Percentiles rank a stretch among this genome's conserved stretches.
phyloP scores from a whole-genome alignment of 2,888 invertebrate species.

The Blastobasis adustella region DNA sequence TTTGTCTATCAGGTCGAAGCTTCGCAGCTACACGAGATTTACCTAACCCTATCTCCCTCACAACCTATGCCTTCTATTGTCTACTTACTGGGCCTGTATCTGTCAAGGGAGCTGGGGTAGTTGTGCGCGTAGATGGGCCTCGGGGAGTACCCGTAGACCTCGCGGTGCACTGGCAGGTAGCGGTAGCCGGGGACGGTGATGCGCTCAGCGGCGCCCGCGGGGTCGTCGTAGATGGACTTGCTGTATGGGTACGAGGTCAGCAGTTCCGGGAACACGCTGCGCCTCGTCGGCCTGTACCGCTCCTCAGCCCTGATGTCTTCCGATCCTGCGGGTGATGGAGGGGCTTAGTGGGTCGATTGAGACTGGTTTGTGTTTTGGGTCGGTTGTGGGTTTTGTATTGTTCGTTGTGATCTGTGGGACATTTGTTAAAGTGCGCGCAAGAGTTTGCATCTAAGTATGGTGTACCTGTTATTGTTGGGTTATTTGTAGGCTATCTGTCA shows the following conservation, averaged over 20 bases:
- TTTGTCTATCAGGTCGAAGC: too few relatives aligned
- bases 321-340: slow-evolving; percentile 78
- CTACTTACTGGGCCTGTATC: slow-evolving; percentile 91
- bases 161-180: slow-evolving; percentile 92
- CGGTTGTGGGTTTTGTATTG: too few relatives aligned
- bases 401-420: too few relatives aligned
- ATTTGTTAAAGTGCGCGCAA: too few relatives aligned
- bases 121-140: slow-evolving; percentile 91
- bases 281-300: slow-evolving; percentile 80
- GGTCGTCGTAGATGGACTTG: slow-evolving; percentile 93
- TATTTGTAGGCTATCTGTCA: too few relatives aligned
- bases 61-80: not conserved
- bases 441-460: too few relatives aligned
- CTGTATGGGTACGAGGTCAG: slow-evolving; percentile 83
- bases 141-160: slow-evolving; percentile 92
- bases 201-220: slow-evolving; percentile 85
- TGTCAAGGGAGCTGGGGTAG: slow-evolving; percentile 82
- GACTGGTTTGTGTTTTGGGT: not conserved
- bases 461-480: too few relatives aligned
- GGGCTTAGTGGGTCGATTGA: not conserved
- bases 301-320: slow-evolving; percentile 94
- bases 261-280: slow-evolving; percentile 85
- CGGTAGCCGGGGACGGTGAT: slow-evolving; percentile 92
- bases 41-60: too few relatives aligned
- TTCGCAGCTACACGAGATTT: too few relatives aligned